These are phyloP conservation scores for Nemotelus pantherinus DNA, from an alignment of 2,888 invertebrate genomes.

Conservation along the genomic window DNA sequence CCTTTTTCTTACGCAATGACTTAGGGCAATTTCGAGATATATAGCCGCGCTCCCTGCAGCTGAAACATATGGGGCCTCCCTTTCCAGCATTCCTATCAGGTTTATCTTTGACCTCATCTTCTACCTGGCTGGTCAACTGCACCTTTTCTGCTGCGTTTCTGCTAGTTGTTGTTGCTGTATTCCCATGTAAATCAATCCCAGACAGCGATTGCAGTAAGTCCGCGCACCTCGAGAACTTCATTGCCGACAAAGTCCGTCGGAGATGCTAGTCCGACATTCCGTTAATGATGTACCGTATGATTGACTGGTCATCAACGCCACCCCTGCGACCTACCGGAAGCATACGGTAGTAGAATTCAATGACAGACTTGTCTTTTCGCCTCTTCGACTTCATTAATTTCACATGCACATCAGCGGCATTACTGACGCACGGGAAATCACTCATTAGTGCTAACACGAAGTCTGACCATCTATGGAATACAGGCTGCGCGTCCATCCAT, in stretches of 20 bases:
- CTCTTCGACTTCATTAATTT: background rate
- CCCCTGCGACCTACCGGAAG: background rate
- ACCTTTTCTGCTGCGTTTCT: too few relatives aligned
- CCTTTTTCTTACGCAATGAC: too few relatives aligned
- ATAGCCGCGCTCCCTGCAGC: too few relatives aligned
- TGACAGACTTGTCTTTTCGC: background rate
- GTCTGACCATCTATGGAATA: background rate
- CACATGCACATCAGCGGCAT: background rate
- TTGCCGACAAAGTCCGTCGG: background rate
- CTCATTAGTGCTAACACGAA: background rate
- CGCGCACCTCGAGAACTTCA: too few relatives aligned
- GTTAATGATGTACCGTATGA: conserved; percentile 1
- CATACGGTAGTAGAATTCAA: background rate
- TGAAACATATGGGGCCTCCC: too few relatives aligned
- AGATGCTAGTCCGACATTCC: background rate
- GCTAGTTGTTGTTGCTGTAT: too few relatives aligned
- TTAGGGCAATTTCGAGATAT: too few relatives aligned
- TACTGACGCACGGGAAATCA: background rate
- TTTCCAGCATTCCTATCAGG: too few relatives aligned
- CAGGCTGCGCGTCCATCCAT: background rate
- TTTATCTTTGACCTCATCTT: too few relatives aligned
- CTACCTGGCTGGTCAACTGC: too few relatives aligned
- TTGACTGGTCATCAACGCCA: conserved; percentile 13
- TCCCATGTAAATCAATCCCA: background rate
- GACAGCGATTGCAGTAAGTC: background rate